A percentile compares a stretch with the other conserved stretches of the same genome.
These are phyloP conservation scores for Diadromus collaris DNA, from an alignment of 2,888 invertebrate species.

Conservation along the genomic window DNA sequence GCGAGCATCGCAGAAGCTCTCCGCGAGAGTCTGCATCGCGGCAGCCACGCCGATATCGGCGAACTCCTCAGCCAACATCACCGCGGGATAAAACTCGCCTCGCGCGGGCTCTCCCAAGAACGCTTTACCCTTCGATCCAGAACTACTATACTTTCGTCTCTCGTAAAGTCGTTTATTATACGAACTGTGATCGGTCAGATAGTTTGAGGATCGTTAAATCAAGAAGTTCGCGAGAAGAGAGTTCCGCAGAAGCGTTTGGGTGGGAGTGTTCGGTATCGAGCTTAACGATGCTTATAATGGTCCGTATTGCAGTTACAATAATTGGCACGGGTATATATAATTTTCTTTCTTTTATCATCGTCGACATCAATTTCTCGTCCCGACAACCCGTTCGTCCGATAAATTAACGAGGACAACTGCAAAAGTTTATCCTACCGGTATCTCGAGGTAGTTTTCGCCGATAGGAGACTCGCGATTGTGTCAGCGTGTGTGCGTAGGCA, in stretches of 20 bases:
- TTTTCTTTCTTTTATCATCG: neutral
- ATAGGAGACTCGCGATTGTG: neutral
- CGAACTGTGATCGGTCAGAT: conserved; percentile 53
- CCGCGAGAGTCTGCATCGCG: conserved; percentile 20
- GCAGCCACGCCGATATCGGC: conserved; percentile 42
- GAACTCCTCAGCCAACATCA: conserved; percentile 12
- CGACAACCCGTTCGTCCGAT: neutral
- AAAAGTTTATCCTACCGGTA: neutral
- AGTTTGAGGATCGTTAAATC: conserved; percentile 58
- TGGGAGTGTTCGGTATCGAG: conserved; percentile 39
- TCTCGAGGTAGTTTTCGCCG: conserved; percentile 6
- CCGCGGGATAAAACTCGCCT: conserved; percentile 29
- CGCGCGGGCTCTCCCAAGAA: conserved; percentile 13
- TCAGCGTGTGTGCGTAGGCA: conserved; percentile 3
- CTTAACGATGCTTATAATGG: conserved; percentile 56
- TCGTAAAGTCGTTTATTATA: conserved; percentile 56
- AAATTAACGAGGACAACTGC: neutral
- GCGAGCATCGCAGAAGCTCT: conserved; percentile 52
- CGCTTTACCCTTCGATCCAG: conserved; percentile 3
- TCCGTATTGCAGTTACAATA: conserved; percentile 3
- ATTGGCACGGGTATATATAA: conserved; percentile 5
- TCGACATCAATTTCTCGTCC: neutral
- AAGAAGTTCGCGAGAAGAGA: conserved; percentile 5
- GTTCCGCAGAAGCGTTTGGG: conserved; percentile 27
- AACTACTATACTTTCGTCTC: conserved; percentile 15